Evolutionary conservation across 2,888 invertebrate species (phyloP).

Genomic region (Diabrotica balteata): DNA sequence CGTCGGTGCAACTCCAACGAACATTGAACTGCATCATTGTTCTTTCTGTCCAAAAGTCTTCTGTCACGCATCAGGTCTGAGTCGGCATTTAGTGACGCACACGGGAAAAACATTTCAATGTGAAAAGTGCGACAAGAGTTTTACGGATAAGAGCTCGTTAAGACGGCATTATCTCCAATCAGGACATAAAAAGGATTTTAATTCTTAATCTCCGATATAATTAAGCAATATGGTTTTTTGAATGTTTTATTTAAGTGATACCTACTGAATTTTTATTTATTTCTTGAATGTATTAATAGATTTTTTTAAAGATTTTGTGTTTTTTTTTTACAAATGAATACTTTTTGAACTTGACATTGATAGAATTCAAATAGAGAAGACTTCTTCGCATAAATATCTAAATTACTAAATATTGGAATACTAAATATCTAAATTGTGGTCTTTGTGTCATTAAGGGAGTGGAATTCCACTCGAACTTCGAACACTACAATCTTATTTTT

Average conservation of each 20-base stretch:
- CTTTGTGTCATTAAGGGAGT: too few species aligned
- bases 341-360: too few species aligned
- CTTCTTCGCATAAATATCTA: too few species aligned
- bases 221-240: not conserved
- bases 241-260: not conserved
- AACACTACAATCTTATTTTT: too few species aligned
- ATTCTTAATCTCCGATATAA: not conserved
- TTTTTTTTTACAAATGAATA: too few species aligned
- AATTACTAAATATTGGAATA: too few species aligned
- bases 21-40: slow-evolving; percentile 71
- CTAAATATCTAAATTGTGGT: too few species aligned
- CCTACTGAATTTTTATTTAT: not conserved
- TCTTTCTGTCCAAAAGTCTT: slow-evolving; percentile 71
- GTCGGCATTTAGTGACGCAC: slow-evolving; percentile 72
- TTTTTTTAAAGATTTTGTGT: too few species aligned
- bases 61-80: slow-evolving; percentile 70
- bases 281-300: too few species aligned
- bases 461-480: too few species aligned
- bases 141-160: slow-evolving; percentile 76
- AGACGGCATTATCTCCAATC: slow-evolving; percentile 66
- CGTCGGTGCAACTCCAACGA: slow-evolving; percentile 61
- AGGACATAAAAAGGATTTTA: slow-evolving; percentile 46
- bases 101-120: slow-evolving; percentile 71
- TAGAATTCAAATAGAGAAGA: too few species aligned
- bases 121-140: slow-evolving; percentile 70